A percentile compares a stretch with the other conserved stretches of the same genome.
These are phyloP conservation scores for Myodes glareolus DNA, from an alignment of 2,113 vertebrate genomes.

Conservation along the genomic window DNA sequence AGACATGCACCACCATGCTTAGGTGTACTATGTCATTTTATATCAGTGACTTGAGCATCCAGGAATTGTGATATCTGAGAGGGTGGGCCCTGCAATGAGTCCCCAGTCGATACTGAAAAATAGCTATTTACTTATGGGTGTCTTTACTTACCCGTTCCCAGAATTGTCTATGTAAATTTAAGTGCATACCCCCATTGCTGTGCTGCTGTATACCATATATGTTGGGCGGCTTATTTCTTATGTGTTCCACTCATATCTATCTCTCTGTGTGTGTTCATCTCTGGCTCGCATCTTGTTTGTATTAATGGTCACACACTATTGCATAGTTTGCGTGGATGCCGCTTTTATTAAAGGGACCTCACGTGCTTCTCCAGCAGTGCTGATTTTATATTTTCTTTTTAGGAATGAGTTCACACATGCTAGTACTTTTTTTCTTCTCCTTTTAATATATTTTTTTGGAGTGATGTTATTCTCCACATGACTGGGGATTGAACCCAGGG, in stretches of 20 bases:
- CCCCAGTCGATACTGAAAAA: not conserved
- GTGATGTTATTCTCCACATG: not conserved
- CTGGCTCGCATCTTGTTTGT: not conserved
- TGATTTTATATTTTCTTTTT: not conserved
- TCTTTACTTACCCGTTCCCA: not conserved
- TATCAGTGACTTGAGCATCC: not conserved
- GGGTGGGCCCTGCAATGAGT: not conserved
- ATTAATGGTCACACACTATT: not conserved
- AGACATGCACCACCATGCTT: not conserved
- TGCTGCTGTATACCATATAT: not conserved
- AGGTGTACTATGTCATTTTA: not conserved
- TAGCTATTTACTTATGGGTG: not conserved
- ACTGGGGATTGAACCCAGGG: not conserved
- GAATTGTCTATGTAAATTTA: not conserved
- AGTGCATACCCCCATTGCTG: not conserved
- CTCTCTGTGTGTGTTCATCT: not conserved
- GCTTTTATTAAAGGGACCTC: not conserved
- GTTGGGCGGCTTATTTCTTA: not conserved
- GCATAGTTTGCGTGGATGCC: not conserved
- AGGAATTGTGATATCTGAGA: not conserved
- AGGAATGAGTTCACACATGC: not conserved
- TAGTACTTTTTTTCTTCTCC: not conserved
- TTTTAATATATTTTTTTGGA: too few relatives aligned
- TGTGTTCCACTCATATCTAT: not conserved
- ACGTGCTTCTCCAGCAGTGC: not conserved